phyloP scores from a whole-genome alignment of 2,797 vertebrate genomes.

The Saxicola maurus region DNA sequence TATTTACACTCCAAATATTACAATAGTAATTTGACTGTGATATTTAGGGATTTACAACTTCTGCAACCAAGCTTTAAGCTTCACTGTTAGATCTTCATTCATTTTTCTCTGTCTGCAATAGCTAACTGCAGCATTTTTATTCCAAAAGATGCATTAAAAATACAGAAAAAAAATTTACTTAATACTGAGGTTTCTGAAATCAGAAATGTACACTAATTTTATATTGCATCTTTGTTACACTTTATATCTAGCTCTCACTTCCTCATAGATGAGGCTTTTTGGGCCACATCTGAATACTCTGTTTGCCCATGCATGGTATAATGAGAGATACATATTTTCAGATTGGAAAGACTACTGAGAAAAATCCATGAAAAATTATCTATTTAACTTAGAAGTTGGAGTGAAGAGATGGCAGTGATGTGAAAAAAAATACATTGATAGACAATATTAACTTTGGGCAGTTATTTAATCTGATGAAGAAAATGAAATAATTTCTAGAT shows the following conservation, averaged over 20 bases:
- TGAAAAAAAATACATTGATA: background rate
- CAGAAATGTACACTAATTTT: background rate
- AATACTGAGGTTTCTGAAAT: background rate
- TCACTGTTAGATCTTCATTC: background rate
- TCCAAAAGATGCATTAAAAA: background rate
- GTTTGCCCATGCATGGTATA: background rate
- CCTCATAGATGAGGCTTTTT: background rate
- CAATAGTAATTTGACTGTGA: background rate
- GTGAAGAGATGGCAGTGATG: background rate
- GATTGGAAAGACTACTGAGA: background rate
- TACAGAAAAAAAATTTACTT: background rate
- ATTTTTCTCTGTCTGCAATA: background rate
- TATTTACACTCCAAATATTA: background rate
- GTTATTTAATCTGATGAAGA: background rate
- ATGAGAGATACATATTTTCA: background rate
- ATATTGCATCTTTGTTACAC: background rate
- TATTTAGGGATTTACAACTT: background rate
- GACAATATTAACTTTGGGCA: background rate
- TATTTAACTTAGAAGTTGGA: background rate
- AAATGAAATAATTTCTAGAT: background rate
- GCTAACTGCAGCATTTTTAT: background rate
- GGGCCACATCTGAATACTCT: background rate
- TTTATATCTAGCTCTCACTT: background rate
- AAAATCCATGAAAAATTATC: background rate
- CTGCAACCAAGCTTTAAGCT: background rate